phyloP scores from a whole-genome alignment of 1,140 invertebrate genomes.

The Coptotermes formosanus region DNA sequence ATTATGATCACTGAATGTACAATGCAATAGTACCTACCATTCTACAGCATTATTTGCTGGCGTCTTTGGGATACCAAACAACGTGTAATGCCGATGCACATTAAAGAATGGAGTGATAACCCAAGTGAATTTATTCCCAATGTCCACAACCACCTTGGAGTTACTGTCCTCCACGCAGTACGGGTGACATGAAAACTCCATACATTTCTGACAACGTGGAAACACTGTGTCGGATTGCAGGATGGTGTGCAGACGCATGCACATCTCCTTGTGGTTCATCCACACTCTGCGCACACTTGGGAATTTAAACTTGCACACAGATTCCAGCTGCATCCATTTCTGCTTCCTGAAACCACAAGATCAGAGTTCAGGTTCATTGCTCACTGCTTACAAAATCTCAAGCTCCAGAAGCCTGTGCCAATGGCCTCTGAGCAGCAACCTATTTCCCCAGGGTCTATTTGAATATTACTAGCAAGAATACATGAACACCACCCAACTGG shows the following conservation, averaged over 20 bases:
- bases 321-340: conserved; percentile 50
- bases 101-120: conserved; percentile 49
- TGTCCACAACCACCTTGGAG: conserved; percentile 52
- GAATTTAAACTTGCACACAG: conserved; percentile 49
- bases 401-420: too few relatives aligned
- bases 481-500: too few relatives aligned
- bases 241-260: conserved; percentile 50
- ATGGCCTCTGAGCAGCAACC: too few relatives aligned
- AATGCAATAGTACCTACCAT: background rate
- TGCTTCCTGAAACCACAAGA: conserved; percentile 23
- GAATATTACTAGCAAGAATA: too few relatives aligned
- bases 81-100: conserved; percentile 48
- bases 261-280: conserved; percentile 51
- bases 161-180: conserved; percentile 50
- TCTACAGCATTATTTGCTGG: background rate
- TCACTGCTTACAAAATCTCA: too few relatives aligned
- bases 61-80: conserved; percentile 51
- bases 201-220: conserved; percentile 50
- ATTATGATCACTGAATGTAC: background rate
- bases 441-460: too few relatives aligned
- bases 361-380: conserved; percentile 3
- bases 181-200: conserved; percentile 50
- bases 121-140: conserved; percentile 54
- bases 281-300: conserved; percentile 48
- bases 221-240: conserved; percentile 47